A percentile compares a stretch with the other conserved stretches of the same genome.
Conservation (phyloP, 2,888 invertebrate species). For the Parnassius glacialis region DNA sequence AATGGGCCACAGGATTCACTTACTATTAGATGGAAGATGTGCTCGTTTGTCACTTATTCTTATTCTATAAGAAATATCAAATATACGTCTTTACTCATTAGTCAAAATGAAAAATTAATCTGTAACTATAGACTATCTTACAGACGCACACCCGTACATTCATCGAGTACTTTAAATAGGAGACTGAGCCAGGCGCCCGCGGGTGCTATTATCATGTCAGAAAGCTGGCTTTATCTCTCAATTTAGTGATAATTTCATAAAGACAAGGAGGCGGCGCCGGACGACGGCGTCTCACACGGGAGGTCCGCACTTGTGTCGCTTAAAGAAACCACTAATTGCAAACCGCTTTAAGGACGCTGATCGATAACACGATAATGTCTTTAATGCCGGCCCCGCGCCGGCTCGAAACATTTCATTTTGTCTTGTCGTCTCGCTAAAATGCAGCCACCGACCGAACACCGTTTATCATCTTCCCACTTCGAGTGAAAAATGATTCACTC, state of each 20-base stretch:
- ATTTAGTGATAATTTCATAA: conserved; percentile 75
- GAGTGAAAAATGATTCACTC: conserved; percentile 22
- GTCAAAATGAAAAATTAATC: conserved; percentile 5
- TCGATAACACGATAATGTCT: conserved; percentile 73
- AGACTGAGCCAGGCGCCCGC: conserved; percentile 43
- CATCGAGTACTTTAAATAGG: conserved; percentile 56
- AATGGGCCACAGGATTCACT: no score
- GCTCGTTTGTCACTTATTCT: no score
- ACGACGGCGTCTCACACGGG: conserved; percentile 50
- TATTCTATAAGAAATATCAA: no score
- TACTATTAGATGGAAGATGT: no score
- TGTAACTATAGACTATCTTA: conserved; percentile 29
- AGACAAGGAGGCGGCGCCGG: conserved; percentile 50
- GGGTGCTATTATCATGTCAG: conserved; percentile 67
- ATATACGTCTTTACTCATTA: not conserved
- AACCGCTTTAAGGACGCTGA: conserved; percentile 66
- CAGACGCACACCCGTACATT: conserved; percentile 30
- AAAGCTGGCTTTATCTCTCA: conserved; percentile 69
- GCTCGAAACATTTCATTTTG: conserved; percentile 55
- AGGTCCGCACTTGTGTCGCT: conserved; percentile 54
- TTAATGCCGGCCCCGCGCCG: conserved; percentile 62
- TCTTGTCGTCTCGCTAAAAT: conserved; percentile 48
- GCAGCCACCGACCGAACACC: conserved; percentile 28
- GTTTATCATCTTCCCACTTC: conserved; percentile 24
- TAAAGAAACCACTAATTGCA: conserved; percentile 64